These are phyloP conservation scores for Leucoraja erinaceus DNA, from an alignment of 2,113 vertebrate species.

Conservation along the genomic window DNA sequence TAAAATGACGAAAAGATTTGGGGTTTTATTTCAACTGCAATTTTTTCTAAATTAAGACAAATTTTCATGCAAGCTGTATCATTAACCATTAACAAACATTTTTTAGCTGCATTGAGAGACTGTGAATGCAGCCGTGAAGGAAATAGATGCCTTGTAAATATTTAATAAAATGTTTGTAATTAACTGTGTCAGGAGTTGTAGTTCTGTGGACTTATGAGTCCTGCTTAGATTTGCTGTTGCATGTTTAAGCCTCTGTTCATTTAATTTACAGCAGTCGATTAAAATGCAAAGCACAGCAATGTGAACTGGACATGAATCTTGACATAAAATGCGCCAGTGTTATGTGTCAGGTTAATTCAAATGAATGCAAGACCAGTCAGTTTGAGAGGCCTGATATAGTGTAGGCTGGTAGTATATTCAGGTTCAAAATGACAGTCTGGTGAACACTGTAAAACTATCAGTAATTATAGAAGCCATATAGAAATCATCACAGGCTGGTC, in stretches of 20 bases:
- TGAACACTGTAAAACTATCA: neutral
- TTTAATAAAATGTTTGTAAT: slow-evolving; percentile 3
- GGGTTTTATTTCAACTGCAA: neutral
- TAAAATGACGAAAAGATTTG: neutral
- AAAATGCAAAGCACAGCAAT: neutral
- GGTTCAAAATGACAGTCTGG: neutral
- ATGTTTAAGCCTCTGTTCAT: neutral
- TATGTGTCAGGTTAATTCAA: slow-evolving; percentile 4
- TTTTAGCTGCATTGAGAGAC: neutral
- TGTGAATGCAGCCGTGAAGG: neutral
- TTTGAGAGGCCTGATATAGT: neutral
- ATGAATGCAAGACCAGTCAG: neutral
- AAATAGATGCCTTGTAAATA: neutral
- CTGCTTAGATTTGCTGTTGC: neutral
- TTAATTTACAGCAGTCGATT: neutral
- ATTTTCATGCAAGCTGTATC: neutral
- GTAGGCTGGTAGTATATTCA: neutral
- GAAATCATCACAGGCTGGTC: neutral
- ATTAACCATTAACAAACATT: neutral
- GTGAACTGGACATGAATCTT: neutral
- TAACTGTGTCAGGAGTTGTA: neutral
- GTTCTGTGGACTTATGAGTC: too few relatives aligned
- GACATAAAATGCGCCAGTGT: neutral
- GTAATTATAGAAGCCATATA: neutral
- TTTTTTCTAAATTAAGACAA: neutral